Percentiles rank a stretch among this genome's conserved stretches.
phyloP scores from a whole-genome alignment of 1,140 invertebrate genomes.

The Coenobita brevimanus region DNA sequence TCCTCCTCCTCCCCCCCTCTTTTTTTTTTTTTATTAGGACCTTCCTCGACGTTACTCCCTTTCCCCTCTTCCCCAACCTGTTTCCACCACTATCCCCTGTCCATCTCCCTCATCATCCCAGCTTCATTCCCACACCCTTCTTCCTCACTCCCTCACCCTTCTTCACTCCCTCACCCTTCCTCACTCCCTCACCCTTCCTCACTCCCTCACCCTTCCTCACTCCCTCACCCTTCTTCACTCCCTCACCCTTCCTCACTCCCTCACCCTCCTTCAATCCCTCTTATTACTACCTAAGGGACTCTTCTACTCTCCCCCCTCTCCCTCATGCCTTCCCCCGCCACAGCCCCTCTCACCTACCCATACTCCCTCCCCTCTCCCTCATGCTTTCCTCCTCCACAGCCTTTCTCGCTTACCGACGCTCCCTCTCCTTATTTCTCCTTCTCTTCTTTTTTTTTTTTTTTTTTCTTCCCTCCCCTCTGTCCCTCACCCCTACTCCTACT shows the following conservation, averaged over 20 bases:
- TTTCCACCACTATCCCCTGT: neutral
- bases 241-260: too few species aligned
- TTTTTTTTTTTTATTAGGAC: neutral
- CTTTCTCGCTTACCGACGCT: neutral
- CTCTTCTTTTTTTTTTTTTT: too few species aligned
- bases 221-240: neutral
- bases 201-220: neutral
- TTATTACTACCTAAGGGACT: too few species aligned
- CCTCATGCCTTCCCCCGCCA: neutral
- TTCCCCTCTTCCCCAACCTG: neutral
- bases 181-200: neutral
- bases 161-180: neutral
- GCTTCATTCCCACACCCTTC: too few species aligned
- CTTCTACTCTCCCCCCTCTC: neutral
- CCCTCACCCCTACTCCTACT: too few species aligned
- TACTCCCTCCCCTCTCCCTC: too few species aligned
- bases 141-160: conserved; percentile 5
- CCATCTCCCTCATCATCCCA: neutral
- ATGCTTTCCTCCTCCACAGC: neutral
- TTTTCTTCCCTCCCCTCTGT: too few species aligned
- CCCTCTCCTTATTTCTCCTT: too few species aligned
- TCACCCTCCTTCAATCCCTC: too few species aligned
- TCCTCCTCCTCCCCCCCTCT: neutral
- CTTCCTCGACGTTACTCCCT: neutral
- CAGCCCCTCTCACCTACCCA: neutral